phyloP scores from a whole-genome alignment of 2,113 vertebrate genomes.

The Serinus canaria region DNA sequence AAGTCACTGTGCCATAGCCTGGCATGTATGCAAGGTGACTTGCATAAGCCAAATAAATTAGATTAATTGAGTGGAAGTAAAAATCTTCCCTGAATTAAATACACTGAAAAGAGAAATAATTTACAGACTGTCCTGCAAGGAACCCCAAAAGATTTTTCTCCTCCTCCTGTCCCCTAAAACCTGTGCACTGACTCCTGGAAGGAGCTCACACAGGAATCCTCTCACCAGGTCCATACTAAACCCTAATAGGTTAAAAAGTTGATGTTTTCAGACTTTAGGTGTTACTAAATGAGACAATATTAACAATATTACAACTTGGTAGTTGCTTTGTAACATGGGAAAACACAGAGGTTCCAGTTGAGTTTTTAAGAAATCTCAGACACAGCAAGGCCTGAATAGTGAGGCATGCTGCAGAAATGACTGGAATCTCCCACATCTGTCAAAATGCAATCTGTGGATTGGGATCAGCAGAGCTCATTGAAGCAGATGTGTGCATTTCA shows the following conservation, averaged over 20 bases:
- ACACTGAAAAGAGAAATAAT: neutral
- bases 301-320: neutral
- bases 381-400: neutral
- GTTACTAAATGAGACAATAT: neutral
- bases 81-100: neutral
- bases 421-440: neutral
- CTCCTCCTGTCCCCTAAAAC: neutral
- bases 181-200: neutral
- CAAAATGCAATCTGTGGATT: neutral
- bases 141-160: neutral
- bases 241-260: neutral
- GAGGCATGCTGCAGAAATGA: neutral
- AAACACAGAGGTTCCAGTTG: neutral
- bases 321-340: neutral
- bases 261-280: neutral
- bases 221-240: neutral
- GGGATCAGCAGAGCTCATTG: neutral
- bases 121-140: neutral
- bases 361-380: neutral
- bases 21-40: neutral
- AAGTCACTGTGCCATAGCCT: neutral
- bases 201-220: fast-evolving
- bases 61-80: neutral
- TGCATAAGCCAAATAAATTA: neutral
- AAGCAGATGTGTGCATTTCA: neutral